phyloP scores from a whole-genome alignment of 92 coral and sea anemone genomes.

The Epizoanthus scotinus region DNA sequence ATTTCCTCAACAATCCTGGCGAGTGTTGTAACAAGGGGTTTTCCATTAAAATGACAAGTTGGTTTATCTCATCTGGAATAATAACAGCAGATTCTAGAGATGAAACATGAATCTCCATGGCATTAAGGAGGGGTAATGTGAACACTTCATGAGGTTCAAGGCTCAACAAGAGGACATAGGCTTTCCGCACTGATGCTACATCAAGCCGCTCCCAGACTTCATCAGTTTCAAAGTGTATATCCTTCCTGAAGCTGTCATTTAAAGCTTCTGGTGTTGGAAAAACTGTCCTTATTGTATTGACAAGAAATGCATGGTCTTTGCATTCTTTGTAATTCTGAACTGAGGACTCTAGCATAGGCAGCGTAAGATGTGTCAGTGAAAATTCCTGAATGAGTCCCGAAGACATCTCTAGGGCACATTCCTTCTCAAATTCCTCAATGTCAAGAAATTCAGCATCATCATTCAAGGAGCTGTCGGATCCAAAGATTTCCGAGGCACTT shows the following conservation, averaged over 20 bases:
- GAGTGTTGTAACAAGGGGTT: conserved; percentile 81
- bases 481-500: conserved; percentile 57
- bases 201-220: conserved; percentile 54
- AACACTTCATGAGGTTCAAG: conserved; percentile 82
- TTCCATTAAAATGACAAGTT: conserved; percentile 77
- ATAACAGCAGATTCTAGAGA: conserved; percentile 66
- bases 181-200: conserved; percentile 71
- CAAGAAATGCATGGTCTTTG: conserved; percentile 81
- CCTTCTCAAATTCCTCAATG: conserved; percentile 91
- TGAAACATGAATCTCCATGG: conserved; percentile 87
- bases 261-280: conserved; percentile 91
- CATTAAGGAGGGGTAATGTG: conserved; percentile 69
- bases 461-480: conserved; percentile 72
- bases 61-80: conserved; percentile 72
- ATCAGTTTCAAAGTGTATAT: conserved; percentile 20
- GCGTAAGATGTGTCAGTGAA: conserved; percentile 86
- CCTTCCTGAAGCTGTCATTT: conserved; percentile 85
- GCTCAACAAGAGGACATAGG: conserved; percentile 70
- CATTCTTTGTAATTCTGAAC: conserved; percentile 79
- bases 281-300: conserved; percentile 94
- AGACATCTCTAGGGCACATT: conserved; percentile 98
- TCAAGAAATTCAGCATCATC: conserved; percentile 48
- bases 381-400: conserved; percentile 83
- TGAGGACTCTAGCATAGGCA: conserved; percentile 83
- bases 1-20: conserved; percentile 72